A percentile compares a stretch with the other conserved stretches of the same genome.
phyloP scores from a whole-genome alignment of 1,140 invertebrate species.

The Drosophila sproati region DNA sequence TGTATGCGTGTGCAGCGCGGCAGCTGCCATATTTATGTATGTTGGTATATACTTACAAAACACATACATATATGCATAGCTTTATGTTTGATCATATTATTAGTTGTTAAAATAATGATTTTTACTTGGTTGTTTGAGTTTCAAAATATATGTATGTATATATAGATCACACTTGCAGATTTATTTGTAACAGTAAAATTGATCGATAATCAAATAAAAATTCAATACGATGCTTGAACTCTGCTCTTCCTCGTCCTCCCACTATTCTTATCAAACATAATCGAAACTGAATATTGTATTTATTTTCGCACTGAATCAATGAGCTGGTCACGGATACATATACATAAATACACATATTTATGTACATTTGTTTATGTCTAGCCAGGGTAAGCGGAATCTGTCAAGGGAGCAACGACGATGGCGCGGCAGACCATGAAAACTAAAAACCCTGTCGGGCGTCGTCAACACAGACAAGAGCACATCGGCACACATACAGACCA shows the following conservation, averaged over 20 bases:
- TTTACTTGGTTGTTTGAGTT: neutral
- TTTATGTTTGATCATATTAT: constrained; percentile 12
- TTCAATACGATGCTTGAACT: too few species aligned
- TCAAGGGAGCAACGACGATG: constrained; percentile 45
- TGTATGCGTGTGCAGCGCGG: constrained; percentile 4
- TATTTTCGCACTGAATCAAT: neutral
- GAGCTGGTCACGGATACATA: neutral
- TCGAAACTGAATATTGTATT: neutral
- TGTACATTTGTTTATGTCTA: constrained; percentile 12
- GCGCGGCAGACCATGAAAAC: constrained; percentile 40
- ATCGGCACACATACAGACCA: constrained; percentile 30
- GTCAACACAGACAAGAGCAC: constrained; percentile 39
- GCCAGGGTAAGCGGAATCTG: constrained; percentile 19
- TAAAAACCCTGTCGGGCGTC: constrained; percentile 29
- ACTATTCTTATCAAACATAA: neutral
- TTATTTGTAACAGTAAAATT: neutral
- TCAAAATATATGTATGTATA: too few species aligned
- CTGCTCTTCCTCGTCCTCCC: neutral
- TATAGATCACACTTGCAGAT: too few species aligned
- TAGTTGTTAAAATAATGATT: constrained; percentile 15
- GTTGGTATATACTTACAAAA: too few species aligned
- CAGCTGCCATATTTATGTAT: constrained; percentile 15
- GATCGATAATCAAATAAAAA: neutral
- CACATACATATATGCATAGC: neutral
- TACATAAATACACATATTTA: neutral